Percentiles rank a stretch among this genome's conserved stretches.
These are phyloP conservation scores for Phymatocera aterrima DNA, from an alignment of 2,888 invertebrate genomes.

Conservation along the genomic window DNA sequence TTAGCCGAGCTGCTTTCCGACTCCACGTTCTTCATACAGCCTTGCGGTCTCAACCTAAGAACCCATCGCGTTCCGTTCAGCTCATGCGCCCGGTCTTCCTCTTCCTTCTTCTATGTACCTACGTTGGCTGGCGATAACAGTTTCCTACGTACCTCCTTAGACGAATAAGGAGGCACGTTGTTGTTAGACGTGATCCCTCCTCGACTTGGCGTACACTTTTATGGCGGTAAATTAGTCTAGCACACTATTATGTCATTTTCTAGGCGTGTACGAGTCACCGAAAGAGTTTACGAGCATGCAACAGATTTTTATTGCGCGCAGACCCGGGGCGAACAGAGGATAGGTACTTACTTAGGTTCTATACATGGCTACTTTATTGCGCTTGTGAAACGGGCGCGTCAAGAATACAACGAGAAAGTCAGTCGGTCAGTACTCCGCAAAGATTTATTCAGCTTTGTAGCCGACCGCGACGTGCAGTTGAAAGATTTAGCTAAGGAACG, in stretches of 20 bases:
- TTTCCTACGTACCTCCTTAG: constrained; percentile 22
- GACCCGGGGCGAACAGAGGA: constrained; percentile 14
- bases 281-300: constrained; percentile 44
- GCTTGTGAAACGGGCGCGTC: constrained; percentile 8
- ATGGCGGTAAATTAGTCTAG: constrained; percentile 38
- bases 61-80: background rate
- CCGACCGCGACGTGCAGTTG: background rate
- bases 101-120: background rate
- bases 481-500: constrained; percentile 13
- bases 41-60: constrained; percentile 30
- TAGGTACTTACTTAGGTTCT: constrained; percentile 37
- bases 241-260: constrained; percentile 43
- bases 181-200: constrained; percentile 26
- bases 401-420: constrained; percentile 35
- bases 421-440: constrained; percentile 33
- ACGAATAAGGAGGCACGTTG: constrained; percentile 28
- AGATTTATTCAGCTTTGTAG: constrained; percentile 28
- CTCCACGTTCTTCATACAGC: constrained; percentile 41
- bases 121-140: constrained; percentile 21
- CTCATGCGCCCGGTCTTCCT: background rate
- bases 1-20: background rate
- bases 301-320: constrained; percentile 36
- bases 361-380: constrained; percentile 41
- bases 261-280: constrained; percentile 39
- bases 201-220: constrained; percentile 29